Evolutionary conservation across 2,113 vertebrate genomes (phyloP), one percentile per base, ranked within the genome.

Genomic region (Falco punctatus): DNA sequence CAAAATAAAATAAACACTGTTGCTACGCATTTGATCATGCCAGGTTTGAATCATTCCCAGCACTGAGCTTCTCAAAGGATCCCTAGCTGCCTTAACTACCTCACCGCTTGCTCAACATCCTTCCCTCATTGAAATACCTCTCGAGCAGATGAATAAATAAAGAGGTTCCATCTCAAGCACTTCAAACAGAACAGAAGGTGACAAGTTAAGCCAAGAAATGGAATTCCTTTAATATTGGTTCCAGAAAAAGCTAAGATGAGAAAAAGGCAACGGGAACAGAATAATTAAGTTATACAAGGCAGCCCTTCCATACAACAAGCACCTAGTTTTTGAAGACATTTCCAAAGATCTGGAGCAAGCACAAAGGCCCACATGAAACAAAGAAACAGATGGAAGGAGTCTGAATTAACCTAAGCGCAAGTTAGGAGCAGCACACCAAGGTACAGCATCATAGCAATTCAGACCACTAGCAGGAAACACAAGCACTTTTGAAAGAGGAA

Each of bases 1-100:
- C 51, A 86, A 84, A 96, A 89, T 78, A 86, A 88, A 94, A 66
- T 75, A 96, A 96, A 94, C 83, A 61, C 27, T 8, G 66, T 91
- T 93, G 94, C 92, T 96, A 88, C 54, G 84, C 27, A 38, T 61
- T 86, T 86, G 79, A 54, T 94, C 67, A 48, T 64, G 86, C 71
- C 91, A 86, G 66, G 59, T 40, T 78, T 91, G 89, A 88, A 93
- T 83, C 84, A 79, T 38, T 85, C 85, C 62, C 10, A 0, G n/a
- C 70, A 55, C 72, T 69, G 54, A 77, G 21, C 15, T 94, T 73
- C 86, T 94, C 74, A 78, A 81, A 84, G 80, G 58, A 79, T 32
- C 52, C 28, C 62, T 35, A 81, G 80, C 86, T 83, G 67, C 91
- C n/a, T 38, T 23, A 42, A 46, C 86, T 83, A 54, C 86, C 93